phyloP scores from a whole-genome alignment of 2,888 invertebrate genomes.

The Oligia fasciuncula region DNA sequence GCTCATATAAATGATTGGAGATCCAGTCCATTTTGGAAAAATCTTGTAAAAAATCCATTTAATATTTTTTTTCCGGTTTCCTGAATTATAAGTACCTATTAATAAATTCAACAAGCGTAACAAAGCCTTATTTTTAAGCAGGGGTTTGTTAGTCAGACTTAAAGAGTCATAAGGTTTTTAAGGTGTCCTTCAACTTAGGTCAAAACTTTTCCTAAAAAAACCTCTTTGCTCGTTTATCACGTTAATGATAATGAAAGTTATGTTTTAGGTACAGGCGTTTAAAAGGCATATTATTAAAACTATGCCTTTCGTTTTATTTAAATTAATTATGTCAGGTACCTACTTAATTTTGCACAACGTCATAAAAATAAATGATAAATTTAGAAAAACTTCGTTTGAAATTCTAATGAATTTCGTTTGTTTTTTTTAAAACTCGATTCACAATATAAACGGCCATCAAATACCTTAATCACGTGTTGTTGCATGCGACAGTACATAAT shows the following conservation, averaged over 20 bases:
- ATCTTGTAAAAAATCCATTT: neutral
- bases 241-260: neutral
- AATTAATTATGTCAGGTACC: neutral
- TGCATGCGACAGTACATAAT: neutral
- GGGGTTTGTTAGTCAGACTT: conserved; percentile 18
- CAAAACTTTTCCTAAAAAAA: neutral
- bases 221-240: neutral
- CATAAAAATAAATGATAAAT: neutral
- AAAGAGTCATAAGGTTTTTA: conserved; percentile 13
- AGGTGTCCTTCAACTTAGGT: conserved; percentile 58
- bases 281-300: no score
- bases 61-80: neutral
- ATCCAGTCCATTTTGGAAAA: neutral
- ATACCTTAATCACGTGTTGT: conserved; percentile 17
- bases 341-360: conserved; percentile 2
- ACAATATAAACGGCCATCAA: neutral
- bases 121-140: conserved; percentile 15
- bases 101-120: neutral
- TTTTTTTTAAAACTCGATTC: neutral
- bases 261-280: no score
- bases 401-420: neutral
- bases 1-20: neutral
- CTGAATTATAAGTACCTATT: neutral
- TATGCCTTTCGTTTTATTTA: neutral
- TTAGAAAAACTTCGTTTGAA: conserved; percentile 10